Evolutionary conservation across 2,888 invertebrate genomes (phyloP), one percentile per base, ranked within the genome.

Genomic region (Scaptomyza flava): DNA sequence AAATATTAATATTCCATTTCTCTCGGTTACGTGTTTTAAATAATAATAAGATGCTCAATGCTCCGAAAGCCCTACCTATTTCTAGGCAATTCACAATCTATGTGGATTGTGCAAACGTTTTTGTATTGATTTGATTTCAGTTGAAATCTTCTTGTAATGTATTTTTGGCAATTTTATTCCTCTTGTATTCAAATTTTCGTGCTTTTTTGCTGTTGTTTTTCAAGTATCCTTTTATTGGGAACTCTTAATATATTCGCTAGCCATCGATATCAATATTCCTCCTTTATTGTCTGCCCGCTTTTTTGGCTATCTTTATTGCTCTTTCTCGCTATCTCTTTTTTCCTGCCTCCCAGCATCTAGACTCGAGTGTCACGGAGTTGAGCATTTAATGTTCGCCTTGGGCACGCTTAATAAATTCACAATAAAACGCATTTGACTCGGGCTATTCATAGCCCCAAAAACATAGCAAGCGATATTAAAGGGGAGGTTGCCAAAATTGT

Each of bases 391-490:
- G 89, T 84, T 54, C 85, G 89, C 82, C 89, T 67, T 74, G 89
- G 82, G 82, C 82, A 89, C 89, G 89, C 89, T 82, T 82, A 82
- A 82, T 82, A 82, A 89, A 82, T 82, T 82, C 75, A 87, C 85
- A 82, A 82, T 89, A 82, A 89, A 82, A 82, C 84, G 81, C 89
- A 81, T 82, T 88, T 87, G 82, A 81, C 64, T 81, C 81, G 56
- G 72, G 87, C 68, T 51, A 72, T 45, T 62, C 77, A 56, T 38
- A 64, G 5, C 9, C 42, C 20, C 14, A 41, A 48, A 38, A 60
- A 60, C 57, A 60, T 31, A 57, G 53, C 73, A 50, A 33, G 33
- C 23, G 20, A 63, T 54, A 53, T 43, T 2, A 20, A 11, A 11
- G 4, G 9, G n/a, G 11, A 34, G 34, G 61, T 57, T 56, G 47